phyloP scores from a whole-genome alignment of 2,113 vertebrate species.

The Tetrax tetrax region DNA sequence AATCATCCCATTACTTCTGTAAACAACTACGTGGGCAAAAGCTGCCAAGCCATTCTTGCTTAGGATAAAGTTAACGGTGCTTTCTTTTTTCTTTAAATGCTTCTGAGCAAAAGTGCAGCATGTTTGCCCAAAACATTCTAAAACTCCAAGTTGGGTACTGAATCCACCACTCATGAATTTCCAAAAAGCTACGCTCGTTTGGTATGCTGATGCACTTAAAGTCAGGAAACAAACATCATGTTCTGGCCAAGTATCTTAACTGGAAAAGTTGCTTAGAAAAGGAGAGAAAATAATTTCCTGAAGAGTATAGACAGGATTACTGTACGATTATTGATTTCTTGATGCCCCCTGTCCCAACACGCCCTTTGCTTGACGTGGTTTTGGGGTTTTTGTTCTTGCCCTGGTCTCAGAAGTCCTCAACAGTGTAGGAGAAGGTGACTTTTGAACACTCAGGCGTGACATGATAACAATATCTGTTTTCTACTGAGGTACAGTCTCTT shows the following conservation, averaged over 20 bases:
- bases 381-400: background rate
- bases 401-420: background rate
- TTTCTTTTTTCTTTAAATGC: background rate
- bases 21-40: background rate
- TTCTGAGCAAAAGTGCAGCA: background rate
- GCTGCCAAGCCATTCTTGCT: background rate
- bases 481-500: background rate
- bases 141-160: accelerated
- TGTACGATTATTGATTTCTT: background rate
- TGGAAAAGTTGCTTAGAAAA: background rate
- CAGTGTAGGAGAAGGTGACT: background rate
- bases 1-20: background rate
- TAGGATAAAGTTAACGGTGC: background rate
- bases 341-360: accelerated
- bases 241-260: background rate
- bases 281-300: background rate
- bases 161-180: background rate
- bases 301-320: background rate
- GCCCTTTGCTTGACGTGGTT: background rate
- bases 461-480: accelerated
- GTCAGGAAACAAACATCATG: background rate
- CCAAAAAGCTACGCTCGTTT: background rate
- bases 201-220: background rate
- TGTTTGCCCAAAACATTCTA: background rate
- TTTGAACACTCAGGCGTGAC: background rate